These are phyloP conservation scores for Alosa alosa DNA, from an alignment of 2,113 vertebrate species.

Conservation along the genomic window DNA sequence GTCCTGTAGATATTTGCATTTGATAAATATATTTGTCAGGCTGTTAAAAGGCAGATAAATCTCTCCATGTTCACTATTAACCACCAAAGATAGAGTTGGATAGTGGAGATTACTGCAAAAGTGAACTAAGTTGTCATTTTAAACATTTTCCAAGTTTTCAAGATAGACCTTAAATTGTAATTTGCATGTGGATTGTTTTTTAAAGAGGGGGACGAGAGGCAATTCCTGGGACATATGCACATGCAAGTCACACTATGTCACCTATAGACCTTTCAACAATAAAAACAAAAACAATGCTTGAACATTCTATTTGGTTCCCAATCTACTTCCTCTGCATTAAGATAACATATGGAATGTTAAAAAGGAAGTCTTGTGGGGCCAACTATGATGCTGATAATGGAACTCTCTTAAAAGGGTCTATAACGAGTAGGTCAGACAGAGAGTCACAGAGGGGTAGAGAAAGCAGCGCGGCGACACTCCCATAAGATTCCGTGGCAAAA, in stretches of 20 bases:
- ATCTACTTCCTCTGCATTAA: too few relatives aligned
- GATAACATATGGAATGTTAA: too few relatives aligned
- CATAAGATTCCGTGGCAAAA: too few relatives aligned
- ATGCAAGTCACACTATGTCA: background rate
- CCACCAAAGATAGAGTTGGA: background rate
- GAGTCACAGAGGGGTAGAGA: too few relatives aligned
- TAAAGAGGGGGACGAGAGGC: background rate
- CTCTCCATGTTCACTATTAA: background rate
- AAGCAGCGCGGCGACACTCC: too few relatives aligned
- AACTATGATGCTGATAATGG: too few relatives aligned
- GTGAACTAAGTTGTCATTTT: background rate
- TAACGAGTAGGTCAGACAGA: background rate
- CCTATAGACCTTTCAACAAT: background rate
- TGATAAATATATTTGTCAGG: conserved; percentile 5
- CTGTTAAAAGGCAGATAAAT: background rate
- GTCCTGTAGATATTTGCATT: background rate
- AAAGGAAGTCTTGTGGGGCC: too few relatives aligned
- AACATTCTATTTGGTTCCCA: too few relatives aligned
- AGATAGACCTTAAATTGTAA: background rate
- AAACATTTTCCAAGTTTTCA: background rate
- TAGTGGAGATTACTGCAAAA: background rate
- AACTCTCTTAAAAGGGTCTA: too few relatives aligned
- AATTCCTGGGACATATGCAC: background rate
- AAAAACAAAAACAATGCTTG: too few relatives aligned
- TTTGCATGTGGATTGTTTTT: background rate